Percentiles rank a stretch among this genome's conserved stretches.
Conservation (phyloP, 2,113 vertebrate genomes). For the Heterochromis multidens region DNA sequence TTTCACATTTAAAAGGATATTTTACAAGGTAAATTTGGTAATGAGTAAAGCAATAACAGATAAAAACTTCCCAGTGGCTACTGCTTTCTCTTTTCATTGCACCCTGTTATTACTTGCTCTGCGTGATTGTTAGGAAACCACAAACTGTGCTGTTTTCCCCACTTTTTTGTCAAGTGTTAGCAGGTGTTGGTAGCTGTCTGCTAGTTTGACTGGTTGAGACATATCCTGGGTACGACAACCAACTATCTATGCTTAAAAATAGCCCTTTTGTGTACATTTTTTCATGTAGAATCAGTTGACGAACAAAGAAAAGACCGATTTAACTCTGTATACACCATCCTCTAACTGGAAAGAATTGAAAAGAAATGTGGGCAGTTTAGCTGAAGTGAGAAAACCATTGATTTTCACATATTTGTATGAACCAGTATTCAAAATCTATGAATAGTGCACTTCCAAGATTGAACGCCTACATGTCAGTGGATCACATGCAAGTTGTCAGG, state of each 20-base stretch:
- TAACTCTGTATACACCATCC: background rate
- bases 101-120: background rate
- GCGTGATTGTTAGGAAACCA: background rate
- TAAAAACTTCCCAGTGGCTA: background rate
- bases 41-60: background rate
- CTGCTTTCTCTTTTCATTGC: background rate
- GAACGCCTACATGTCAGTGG: background rate
- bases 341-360: background rate
- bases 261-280: background rate
- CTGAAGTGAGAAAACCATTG: background rate
- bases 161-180: background rate
- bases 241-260: background rate
- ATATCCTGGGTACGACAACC: background rate
- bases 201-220: background rate
- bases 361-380: background rate
- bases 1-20: background rate
- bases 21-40: background rate
- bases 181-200: background rate
- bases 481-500: background rate
- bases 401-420: slow-evolving; percentile 1
- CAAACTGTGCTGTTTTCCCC: background rate
- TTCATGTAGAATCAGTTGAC: background rate
- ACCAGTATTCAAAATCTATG: slow-evolving; percentile 5
- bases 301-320: background rate
- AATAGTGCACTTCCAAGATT: background rate